phyloP scores from a whole-genome alignment of 2,113 vertebrate species.

The Trematomus loennbergii region DNA sequence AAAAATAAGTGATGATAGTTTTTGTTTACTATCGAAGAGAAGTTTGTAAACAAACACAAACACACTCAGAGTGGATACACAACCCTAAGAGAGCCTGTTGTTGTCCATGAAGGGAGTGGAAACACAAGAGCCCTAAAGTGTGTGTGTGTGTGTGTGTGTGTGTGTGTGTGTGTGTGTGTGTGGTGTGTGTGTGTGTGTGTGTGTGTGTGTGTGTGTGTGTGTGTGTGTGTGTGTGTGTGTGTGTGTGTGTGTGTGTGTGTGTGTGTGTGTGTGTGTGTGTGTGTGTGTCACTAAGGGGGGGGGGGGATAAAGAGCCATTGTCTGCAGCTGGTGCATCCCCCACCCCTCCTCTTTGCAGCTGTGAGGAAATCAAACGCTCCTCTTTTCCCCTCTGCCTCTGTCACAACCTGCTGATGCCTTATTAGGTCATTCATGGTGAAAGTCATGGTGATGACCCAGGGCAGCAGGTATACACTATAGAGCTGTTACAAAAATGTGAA shows the following conservation, averaged over 20 bases:
- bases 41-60: constrained; percentile 34
- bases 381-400: constrained; percentile 76
- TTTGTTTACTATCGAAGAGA: constrained; percentile 53
- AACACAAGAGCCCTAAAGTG: constrained; percentile 74
- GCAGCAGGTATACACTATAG: constrained; percentile 45
- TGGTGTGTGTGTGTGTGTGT: constrained; percentile 72
- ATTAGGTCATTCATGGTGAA: constrained; percentile 77
- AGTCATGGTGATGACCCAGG: constrained; percentile 42
- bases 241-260: constrained; percentile 73
- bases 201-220: constrained; percentile 75
- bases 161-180: constrained; percentile 33
- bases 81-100: constrained; percentile 71
- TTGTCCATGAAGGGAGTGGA: constrained; percentile 64
- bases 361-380: constrained; percentile 87
- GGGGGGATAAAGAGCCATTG: constrained; percentile 88
- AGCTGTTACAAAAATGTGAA: not conserved
- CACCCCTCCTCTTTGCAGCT: constrained; percentile 87
- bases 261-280: constrained; percentile 72
- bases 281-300: constrained; percentile 80
- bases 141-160: constrained; percentile 33
- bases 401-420: constrained; percentile 78
- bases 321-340: constrained; percentile 86
- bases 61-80: constrained; percentile 43
- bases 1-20: constrained; percentile 27
- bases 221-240: constrained; percentile 19